phyloP scores from a whole-genome alignment of 2,797 vertebrate species.

The Parambassis ranga region DNA sequence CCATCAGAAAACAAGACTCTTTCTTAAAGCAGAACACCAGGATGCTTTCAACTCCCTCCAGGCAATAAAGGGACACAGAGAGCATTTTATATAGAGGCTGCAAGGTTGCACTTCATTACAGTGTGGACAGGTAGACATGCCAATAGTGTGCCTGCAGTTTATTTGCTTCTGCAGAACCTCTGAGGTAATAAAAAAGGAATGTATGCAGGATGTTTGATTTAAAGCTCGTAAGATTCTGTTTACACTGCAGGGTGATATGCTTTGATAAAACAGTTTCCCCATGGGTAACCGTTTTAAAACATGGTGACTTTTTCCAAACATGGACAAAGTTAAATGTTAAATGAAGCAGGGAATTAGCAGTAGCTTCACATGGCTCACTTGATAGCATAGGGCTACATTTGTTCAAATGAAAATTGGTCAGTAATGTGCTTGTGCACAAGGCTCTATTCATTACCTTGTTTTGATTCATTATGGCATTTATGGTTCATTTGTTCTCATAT shows the following conservation, averaged over 20 bases:
- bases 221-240: conserved; percentile 52
- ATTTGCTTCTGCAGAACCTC: conserved; percentile 56
- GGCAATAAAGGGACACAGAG: conserved; percentile 65
- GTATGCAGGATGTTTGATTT: conserved; percentile 59
- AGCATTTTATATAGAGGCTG: conserved; percentile 68
- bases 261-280: conserved; percentile 29
- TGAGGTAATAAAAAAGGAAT: conserved; percentile 48
- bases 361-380: too few species aligned
- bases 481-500: too few species aligned
- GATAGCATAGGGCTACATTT: too few species aligned
- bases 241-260: conserved; percentile 33
- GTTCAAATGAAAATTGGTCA: too few species aligned
- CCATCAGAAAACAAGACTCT: conserved; percentile 52
- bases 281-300: too few species aligned
- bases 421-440: too few species aligned
- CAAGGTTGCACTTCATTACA: conserved; percentile 73
- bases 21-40: conserved; percentile 58
- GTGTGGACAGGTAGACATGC: conserved; percentile 56
- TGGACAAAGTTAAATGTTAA: conserved; percentile 14
- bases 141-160: conserved; percentile 60
- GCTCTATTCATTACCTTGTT: too few species aligned
- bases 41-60: conserved; percentile 63
- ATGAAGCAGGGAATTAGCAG: conserved; percentile 13
- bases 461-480: too few species aligned
- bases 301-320: conserved; percentile 7